Base-by-base conservation (phyloP, 1,140 invertebrate genomes). In the Ectropis grisescens region DNA sequence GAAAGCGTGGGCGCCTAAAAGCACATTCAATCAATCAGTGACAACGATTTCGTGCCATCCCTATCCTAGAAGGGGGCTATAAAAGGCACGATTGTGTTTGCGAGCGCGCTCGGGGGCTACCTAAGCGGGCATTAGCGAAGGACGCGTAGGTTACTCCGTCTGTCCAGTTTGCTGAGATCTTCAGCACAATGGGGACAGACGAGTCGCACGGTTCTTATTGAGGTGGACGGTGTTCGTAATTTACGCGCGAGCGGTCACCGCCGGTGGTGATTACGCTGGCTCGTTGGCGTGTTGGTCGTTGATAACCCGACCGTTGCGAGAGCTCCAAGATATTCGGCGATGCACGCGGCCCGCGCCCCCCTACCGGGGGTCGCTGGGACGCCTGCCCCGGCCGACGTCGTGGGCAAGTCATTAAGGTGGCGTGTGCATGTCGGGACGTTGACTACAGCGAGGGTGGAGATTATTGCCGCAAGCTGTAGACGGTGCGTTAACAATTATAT, bases 181-280 rank as follows among this genome's bases (percentile, higher is more conserved):
- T 24, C 45, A 30, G 33, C 22, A 30, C 40, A 47, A 29, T 37
- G 28, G 1, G 10, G 30, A 1, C 2, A 11, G 1, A 2, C 11
- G 10, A 19, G 27, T 22, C 28, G 22, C 1, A 51, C 23, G 37
- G 50, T 14, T 41, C 60, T 28, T 42, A 27, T 26, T 42, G 37
- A 10, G 38, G 25, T 51, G 58, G 60, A 29, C 48, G 36, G 37
- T 40, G 37, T 50, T 44, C 54, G 68, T 69, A 74, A 74, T 74
- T 72, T 71, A 74, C 65, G 67, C 72, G 72, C 61, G 69, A 74
- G 52, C 61, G 60, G 67, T 60, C 67, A 68, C 62, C 58, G 61
- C 47, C 50, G 46, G 39, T 45, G 58, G 66, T 75, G 68, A 76
- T 76, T 76, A 72, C 66, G 58, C 45, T 53, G 54, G 53, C 52